These are phyloP conservation scores for Mus minutoides DNA, from an alignment of 2,797 vertebrate genomes.

Conservation along the genomic window DNA sequence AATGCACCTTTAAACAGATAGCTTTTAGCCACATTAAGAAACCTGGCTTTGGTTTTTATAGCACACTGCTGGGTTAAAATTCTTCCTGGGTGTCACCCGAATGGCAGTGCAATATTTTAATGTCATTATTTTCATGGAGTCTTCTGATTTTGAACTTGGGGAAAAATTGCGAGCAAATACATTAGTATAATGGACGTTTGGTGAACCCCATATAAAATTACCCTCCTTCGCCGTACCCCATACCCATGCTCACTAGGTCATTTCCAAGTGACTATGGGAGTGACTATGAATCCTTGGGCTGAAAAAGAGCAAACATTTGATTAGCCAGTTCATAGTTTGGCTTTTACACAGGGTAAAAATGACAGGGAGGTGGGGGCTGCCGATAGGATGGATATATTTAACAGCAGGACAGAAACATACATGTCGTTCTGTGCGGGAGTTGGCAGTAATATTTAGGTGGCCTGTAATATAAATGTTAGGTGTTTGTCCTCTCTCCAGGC, in stretches of 20 bases:
- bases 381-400: neutral
- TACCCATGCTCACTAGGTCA: neutral
- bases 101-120: neutral
- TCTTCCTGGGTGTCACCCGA: neutral
- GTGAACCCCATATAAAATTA: neutral
- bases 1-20: neutral
- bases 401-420: neutral
- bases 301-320: neutral
- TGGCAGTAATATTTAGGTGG: neutral
- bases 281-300: neutral
- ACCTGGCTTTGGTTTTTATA: neutral
- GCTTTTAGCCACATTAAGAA: neutral
- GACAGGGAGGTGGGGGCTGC: neutral
- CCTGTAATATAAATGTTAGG: neutral
- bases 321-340: conserved; percentile 25
- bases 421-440: rapidly evolving
- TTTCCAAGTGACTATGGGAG: conserved; percentile 18
- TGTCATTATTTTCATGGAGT: neutral
- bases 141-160: conserved; percentile 13
- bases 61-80: neutral
- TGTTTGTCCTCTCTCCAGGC: neutral
- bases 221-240: neutral
- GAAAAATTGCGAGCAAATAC: conserved; percentile 24
- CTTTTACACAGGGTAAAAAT: neutral
- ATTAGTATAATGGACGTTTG: neutral